These are phyloP conservation scores for Slavum lentiscoides DNA, from an alignment of 2,888 invertebrate species.

Conservation along the genomic window DNA sequence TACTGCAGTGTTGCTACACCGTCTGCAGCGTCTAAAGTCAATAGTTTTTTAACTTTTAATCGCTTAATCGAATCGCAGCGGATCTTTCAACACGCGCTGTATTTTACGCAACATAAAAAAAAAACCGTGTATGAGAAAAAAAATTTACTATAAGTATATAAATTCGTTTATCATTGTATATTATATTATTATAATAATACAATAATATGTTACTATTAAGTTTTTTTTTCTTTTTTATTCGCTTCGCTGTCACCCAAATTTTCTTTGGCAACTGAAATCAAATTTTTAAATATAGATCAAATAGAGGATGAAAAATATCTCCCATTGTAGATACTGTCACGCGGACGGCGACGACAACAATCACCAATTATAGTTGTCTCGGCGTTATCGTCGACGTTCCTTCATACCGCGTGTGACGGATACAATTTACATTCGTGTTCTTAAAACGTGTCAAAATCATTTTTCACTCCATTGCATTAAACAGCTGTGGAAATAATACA, in stretches of 20 bases:
- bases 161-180: background rate
- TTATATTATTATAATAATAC: too few species aligned
- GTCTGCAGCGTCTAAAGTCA: background rate
- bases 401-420: background rate
- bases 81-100: conserved; percentile 2
- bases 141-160: too few species aligned
- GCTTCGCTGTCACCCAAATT: background rate
- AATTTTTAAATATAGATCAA: conserved; percentile 32
- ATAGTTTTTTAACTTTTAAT: conserved; percentile 31
- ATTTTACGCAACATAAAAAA: conserved; percentile 11
- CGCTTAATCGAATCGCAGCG: conserved; percentile 10
- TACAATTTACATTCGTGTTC: conserved; percentile 2
- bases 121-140: background rate
- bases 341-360: too few species aligned
- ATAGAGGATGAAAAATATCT: conserved; percentile 11
- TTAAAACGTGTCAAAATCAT: conserved; percentile 33
- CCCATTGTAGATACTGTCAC: background rate
- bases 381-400: conserved; percentile 11
- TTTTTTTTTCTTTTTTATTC: background rate
- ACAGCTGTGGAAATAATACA: conserved; percentile 33
- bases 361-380: conserved; percentile 17
- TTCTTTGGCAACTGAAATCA: conserved; percentile 16
- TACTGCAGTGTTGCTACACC: background rate
- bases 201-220: too few species aligned
- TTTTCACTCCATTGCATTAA: background rate